These are phyloP conservation scores for Campoletis sonorensis DNA, from an alignment of 1,140 invertebrate genomes.

Conservation along the genomic window DNA sequence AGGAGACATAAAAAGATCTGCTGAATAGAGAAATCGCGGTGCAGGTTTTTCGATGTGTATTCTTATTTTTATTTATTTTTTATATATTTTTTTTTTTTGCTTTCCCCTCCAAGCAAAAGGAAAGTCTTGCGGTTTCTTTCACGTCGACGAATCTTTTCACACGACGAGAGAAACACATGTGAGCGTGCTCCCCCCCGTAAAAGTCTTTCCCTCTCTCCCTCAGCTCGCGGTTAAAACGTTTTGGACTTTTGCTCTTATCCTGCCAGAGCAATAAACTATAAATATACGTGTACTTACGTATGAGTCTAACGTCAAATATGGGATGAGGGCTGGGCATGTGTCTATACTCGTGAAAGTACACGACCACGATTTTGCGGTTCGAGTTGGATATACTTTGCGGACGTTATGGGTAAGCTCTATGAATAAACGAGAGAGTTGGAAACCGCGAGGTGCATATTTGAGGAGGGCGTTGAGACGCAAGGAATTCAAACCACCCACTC, in stretches of 20 bases:
- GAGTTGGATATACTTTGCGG: constrained; percentile 44
- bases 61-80: too few species aligned
- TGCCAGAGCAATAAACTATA: constrained; percentile 1
- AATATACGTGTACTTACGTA: neutral
- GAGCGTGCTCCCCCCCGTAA: neutral
- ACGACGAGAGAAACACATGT: neutral
- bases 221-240: constrained; percentile 30
- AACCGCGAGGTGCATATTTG: constrained; percentile 46
- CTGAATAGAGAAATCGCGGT: constrained; percentile 9
- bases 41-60: neutral
- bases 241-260: constrained; percentile 23
- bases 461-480: constrained; percentile 41
- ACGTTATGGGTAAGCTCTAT: constrained; percentile 35
- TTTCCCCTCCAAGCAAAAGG: neutral
- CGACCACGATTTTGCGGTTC: constrained; percentile 37
- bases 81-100: constrained; percentile 6
- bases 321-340: neutral
- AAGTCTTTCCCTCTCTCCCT: neutral
- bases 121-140: constrained; percentile 10
- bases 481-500: constrained; percentile 21
- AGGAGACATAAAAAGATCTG: constrained; percentile 27
- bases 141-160: constrained; percentile 21
- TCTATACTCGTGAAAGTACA: constrained; percentile 35
- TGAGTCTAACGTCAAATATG: neutral
- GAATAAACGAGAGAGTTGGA: constrained; percentile 45